Base-by-base conservation (phyloP, 2,797 vertebrate genomes). In the Aplochiton taeniatus region DNA sequence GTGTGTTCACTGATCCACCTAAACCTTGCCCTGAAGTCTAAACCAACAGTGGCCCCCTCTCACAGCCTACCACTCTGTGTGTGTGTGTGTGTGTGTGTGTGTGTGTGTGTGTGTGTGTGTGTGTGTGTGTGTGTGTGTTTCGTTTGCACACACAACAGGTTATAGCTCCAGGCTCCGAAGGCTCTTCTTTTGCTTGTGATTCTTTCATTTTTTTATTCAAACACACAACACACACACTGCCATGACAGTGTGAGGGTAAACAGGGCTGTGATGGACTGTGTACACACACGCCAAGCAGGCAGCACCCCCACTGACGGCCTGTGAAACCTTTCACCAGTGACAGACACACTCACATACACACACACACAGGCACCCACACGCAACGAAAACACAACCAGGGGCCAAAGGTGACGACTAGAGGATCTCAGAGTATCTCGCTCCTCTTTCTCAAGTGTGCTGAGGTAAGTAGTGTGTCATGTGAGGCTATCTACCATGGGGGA, bases 31-130 rank as follows among this genome's bases (percentile, higher is more conserved):
- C 83, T 64, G 76, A 51, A 31, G 77, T 85, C 79, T 86, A 88
- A 89, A 90, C 73, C 81, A 90, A 89, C 87, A 91, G 67, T 68
- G 63, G 77, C 61, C 70, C 83, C 83, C 84, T 88, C 84, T 85
- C 81, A 81, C 76, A 81, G 68, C 74, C 77, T 76, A 67, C 58
- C 74, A 62, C 66, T 61, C 65, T 48, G 16, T 68, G 52, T 66
- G 44, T 73, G 65, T 53, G 62, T 69, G 70, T 68, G 73, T 69
- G 68, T 65, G 69, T 61, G 52, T 65, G 17, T 47, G 60, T 66
- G 59, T 52, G 50, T 58, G 50, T 41, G 42, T 66, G 73, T 78
- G 31, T 58, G 53, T 65, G 71, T 70, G 59, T 61, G 60, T 66
- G 63, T 60, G 44, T 16, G 45, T 8, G 47, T 17, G 18, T n/a